A percentile compares a stretch with the other conserved stretches of the same genome.
phyloP scores from a whole-genome alignment of 2,888 invertebrate species.

The Drosophila subsilvestris region DNA sequence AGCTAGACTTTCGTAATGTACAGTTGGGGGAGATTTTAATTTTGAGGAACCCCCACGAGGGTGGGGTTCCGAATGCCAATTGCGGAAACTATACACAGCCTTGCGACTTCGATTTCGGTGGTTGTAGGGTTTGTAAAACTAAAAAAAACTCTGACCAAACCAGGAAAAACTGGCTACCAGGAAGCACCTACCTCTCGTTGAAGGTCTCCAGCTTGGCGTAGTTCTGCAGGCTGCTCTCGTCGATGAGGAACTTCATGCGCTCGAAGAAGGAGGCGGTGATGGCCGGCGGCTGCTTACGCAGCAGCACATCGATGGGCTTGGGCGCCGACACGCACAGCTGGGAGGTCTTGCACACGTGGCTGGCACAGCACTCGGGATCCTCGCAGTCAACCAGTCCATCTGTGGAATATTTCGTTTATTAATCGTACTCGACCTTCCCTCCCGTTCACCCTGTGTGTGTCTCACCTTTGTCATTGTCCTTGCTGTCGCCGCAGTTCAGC shows the following conservation, averaged over 20 bases:
- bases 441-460: background rate
- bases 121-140: conserved; percentile 8
- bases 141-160: conserved; percentile 15
- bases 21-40: conserved; percentile 43
- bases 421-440: background rate
- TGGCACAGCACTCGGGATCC: conserved; percentile 98
- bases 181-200: conserved; percentile 94
- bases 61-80: conserved; percentile 58
- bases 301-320: conserved; percentile 97
- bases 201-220: conserved; percentile 98
- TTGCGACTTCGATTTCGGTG: conserved; percentile 28
- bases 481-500: conserved; percentile 95
- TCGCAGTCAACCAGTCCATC: conserved; percentile 99
- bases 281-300: conserved; percentile 97
- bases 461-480: conserved; percentile 98
- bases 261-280: conserved; percentile 99
- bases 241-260: conserved; percentile 98
- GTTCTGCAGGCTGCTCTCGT: conserved; percentile 98
- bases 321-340: conserved; percentile 97
- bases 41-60: background rate
- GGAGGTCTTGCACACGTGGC: conserved; percentile 91
- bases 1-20: conserved; percentile 67
- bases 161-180: conserved; percentile 61
- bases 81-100: conserved; percentile 58
- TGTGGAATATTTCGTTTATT: conserved; percentile 79